phyloP scores from a whole-genome alignment of 2,113 vertebrate genomes.

The Cebus imitator region DNA sequence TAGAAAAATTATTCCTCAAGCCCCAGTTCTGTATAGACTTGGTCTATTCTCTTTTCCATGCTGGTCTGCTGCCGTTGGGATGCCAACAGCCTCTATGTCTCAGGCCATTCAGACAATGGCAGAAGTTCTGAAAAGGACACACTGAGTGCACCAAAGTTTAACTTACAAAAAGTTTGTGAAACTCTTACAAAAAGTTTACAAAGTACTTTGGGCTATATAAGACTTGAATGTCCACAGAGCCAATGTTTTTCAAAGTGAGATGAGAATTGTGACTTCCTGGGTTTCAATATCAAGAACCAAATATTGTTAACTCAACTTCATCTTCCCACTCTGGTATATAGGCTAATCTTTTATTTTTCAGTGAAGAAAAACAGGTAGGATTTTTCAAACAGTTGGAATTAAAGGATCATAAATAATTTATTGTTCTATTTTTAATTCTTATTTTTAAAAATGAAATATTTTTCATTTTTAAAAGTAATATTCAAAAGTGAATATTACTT shows the following conservation, averaged over 20 bases:
- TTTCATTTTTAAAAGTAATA: too few relatives aligned
- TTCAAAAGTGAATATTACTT: neutral
- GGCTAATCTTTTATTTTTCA: neutral
- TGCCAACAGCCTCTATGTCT: neutral
- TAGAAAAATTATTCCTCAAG: neutral
- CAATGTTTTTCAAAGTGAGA: neutral
- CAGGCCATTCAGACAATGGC: neutral
- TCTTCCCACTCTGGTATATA: neutral
- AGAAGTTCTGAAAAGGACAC: neutral
- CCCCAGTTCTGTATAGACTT: neutral
- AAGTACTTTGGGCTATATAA: neutral
- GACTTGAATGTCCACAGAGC: neutral
- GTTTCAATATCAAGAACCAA: neutral
- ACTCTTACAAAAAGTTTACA: neutral
- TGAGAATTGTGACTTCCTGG: neutral
- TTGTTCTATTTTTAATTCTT: neutral
- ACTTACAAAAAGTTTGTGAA: neutral
- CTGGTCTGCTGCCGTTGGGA: neutral
- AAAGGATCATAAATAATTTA: neutral
- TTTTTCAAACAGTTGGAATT: neutral
- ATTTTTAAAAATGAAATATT: conserved; percentile 28
- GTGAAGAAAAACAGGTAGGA: neutral
- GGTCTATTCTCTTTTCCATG: neutral
- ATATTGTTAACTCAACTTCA: neutral
- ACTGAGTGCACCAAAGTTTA: neutral